phyloP scores from a whole-genome alignment of 2,888 invertebrate species.

The Tridacna crocea region DNA sequence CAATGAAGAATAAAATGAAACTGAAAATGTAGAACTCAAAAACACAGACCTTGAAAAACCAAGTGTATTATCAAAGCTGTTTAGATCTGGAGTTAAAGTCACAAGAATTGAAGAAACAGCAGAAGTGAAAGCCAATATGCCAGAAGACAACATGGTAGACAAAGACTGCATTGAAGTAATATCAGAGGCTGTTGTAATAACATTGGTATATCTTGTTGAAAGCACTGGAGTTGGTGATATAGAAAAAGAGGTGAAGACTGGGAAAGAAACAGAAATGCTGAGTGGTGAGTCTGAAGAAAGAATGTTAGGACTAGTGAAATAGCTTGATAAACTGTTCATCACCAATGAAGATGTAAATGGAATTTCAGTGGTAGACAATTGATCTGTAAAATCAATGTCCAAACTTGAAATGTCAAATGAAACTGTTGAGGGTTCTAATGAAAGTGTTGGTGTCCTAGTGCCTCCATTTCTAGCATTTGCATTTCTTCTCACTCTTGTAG shows the following conservation, averaged over 20 bases:
- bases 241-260: neutral
- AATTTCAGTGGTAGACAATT: neutral
- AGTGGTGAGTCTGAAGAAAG: neutral
- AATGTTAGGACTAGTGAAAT: no score
- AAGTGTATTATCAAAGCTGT: neutral
- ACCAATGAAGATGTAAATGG: neutral
- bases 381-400: neutral
- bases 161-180: no score
- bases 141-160: neutral
- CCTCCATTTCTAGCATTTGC: conserved; percentile 25
- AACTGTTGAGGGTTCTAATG: conserved; percentile 31
- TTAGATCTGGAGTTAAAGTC: neutral
- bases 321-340: neutral
- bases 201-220: neutral
- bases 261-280: neutral
- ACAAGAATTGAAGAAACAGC: neutral
- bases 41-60: neutral
- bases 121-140: neutral
- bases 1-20: neutral
- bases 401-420: conserved; percentile 18
- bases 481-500: conserved; percentile 38
- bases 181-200: no score
- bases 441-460: conserved; percentile 44
- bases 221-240: neutral
- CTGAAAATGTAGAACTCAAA: neutral